Percentiles rank a stretch among this genome's conserved stretches.
Evolutionary conservation across 92 coral and sea anemone species (phyloP).

Genomic region (Hydrozoanthus gracilis): DNA sequence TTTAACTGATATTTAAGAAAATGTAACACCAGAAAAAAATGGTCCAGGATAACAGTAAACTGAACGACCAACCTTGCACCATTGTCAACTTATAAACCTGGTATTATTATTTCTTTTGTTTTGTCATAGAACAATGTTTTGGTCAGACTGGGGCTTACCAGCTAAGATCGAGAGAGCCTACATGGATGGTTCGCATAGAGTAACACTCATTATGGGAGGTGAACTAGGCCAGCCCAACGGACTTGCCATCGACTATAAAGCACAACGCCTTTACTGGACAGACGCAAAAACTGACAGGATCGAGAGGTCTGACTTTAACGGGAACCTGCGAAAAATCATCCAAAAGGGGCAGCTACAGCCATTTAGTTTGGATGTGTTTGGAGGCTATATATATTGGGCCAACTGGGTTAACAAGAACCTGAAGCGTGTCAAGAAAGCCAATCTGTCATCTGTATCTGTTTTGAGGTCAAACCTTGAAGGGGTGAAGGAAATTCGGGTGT

Average conservation of each 20-base stretch:
- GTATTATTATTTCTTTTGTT: neutral
- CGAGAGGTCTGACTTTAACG: constrained; percentile 71
- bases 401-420: constrained; percentile 78
- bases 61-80: neutral
- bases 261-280: constrained; percentile 81
- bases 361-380: constrained; percentile 84
- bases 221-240: constrained; percentile 89
- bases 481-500: constrained; percentile 85
- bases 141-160: constrained; percentile 90
- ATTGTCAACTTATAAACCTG: too few relatives aligned
- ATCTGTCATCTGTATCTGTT: constrained; percentile 56
- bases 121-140: constrained; percentile 72
- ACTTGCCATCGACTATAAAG: constrained; percentile 74
- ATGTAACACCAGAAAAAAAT: neutral
- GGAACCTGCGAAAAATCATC: constrained; percentile 61
- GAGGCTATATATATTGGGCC: constrained; percentile 88
- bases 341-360: constrained; percentile 71
- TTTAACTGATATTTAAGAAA: too few relatives aligned
- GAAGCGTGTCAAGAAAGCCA: constrained; percentile 54
- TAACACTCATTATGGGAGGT: constrained; percentile 62
- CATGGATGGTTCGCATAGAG: constrained; percentile 92
- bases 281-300: constrained; percentile 75
- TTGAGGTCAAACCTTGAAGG: constrained; percentile 76
- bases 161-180: constrained; percentile 87
- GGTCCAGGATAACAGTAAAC: neutral